Evolutionary conservation across 2,113 vertebrate genomes (phyloP).

Genomic region (Colossoma macropomum): DNA sequence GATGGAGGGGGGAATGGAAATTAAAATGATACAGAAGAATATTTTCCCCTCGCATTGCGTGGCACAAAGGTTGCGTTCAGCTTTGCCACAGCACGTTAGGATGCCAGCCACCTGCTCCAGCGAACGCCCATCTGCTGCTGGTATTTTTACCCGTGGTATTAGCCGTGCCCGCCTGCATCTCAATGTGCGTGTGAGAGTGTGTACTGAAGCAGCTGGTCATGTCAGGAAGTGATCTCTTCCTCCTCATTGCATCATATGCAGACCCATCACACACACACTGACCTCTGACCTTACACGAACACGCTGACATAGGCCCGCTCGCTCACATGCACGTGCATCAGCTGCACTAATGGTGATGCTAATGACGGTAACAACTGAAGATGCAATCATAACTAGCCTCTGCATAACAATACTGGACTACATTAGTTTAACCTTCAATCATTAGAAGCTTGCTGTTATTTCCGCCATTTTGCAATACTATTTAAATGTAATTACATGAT

Average conservation of each 20-base stretch:
- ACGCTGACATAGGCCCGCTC: slow-evolving; percentile 9
- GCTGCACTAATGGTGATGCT: background rate
- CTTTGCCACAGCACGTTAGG: slow-evolving; percentile 46
- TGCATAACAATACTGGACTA: too few species aligned
- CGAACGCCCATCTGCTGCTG: slow-evolving; percentile 67
- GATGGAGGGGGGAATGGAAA: slow-evolving; percentile 31
- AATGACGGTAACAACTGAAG: background rate
- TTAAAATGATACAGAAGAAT: slow-evolving; percentile 37
- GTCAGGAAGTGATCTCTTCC: slow-evolving; percentile 55
- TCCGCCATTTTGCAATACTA: too few species aligned
- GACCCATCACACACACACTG: slow-evolving; percentile 10
- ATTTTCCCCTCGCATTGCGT: slow-evolving; percentile 16
- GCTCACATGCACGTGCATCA: background rate
- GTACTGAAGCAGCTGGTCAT: slow-evolving; percentile 66
- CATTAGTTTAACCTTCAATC: too few species aligned
- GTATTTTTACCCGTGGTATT: slow-evolving; percentile 62
- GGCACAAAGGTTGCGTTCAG: slow-evolving; percentile 44
- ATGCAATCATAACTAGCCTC: background rate
- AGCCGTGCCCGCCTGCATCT: slow-evolving; percentile 27
- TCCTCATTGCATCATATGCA: slow-evolving; percentile 50
- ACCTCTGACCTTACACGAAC: slow-evolving; percentile 16
- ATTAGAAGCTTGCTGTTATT: too few species aligned
- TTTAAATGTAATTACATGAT: too few species aligned
- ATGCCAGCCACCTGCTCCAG: slow-evolving; percentile 70
- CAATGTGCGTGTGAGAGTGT: slow-evolving; percentile 42